Evolutionary conservation across 1,140 invertebrate species (phyloP).

Genomic region (Agrypnia vestita): DNA sequence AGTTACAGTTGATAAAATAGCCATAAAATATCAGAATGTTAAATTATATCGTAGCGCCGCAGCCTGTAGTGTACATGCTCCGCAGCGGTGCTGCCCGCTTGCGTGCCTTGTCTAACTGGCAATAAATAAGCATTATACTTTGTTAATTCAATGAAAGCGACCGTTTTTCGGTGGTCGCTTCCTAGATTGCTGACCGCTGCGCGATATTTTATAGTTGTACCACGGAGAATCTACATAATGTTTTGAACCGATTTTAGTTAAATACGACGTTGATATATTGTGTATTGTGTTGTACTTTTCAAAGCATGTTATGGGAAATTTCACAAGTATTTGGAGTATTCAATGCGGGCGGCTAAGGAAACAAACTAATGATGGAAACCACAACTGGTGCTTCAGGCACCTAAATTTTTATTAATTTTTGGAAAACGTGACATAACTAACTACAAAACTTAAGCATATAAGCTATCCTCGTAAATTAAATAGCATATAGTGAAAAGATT

Average conservation of each 20-base stretch:
- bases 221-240: constrained; percentile 55
- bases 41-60: constrained; percentile 18
- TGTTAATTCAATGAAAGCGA: constrained; percentile 61
- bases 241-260: constrained; percentile 57
- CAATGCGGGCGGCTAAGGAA: too few species aligned
- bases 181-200: constrained; percentile 59
- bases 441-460: too few species aligned
- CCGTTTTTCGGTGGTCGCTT: constrained; percentile 59
- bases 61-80: neutral
- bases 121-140: constrained; percentile 62
- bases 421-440: too few species aligned
- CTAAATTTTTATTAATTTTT: too few species aligned
- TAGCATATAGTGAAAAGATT: too few species aligned
- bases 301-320: neutral
- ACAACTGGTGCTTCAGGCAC: too few species aligned
- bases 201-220: constrained; percentile 56
- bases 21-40: constrained; percentile 18
- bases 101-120: constrained; percentile 54
- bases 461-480: too few species aligned
- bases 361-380: too few species aligned
- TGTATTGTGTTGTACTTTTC: neutral
- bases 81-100: constrained; percentile 4
- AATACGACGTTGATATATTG: constrained; percentile 60
- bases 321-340: too few species aligned
- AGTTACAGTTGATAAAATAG: constrained; percentile 24